A percentile compares a stretch with the other conserved stretches of the same genome.
Evolutionary conservation across 2,113 vertebrate species (phyloP).

Genomic region (Elgaria multicarinata): DNA sequence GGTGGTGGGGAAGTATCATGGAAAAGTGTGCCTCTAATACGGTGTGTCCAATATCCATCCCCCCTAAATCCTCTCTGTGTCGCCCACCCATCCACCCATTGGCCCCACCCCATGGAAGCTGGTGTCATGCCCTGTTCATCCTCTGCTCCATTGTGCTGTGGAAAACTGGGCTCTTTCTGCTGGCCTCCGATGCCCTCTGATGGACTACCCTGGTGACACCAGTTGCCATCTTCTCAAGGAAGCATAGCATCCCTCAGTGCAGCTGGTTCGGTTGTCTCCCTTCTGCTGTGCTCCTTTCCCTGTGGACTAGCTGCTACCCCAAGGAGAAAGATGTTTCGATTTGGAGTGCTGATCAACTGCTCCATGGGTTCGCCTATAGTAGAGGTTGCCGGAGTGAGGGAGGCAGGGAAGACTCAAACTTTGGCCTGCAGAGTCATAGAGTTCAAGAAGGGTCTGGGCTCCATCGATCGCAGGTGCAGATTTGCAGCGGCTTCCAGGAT

Average conservation of each 20-base stretch:
- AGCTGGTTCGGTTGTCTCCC: not conserved
- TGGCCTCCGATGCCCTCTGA: not conserved
- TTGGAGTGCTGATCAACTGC: not conserved
- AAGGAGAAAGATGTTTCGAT: not conserved
- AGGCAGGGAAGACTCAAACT: too few relatives aligned
- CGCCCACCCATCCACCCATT: constrained; percentile 44
- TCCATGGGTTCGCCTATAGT: too few relatives aligned
- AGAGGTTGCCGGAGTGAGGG: not conserved
- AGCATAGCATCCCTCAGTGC: not conserved
- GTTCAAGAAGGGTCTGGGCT: not conserved
- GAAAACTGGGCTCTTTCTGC: not conserved
- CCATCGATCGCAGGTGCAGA: not conserved
- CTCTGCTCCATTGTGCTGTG: not conserved
- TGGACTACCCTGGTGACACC: constrained; percentile 31
- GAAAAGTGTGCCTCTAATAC: constrained; percentile 67
- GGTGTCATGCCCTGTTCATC: constrained; percentile 41
- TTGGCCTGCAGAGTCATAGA: not conserved
- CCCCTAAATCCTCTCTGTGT: not conserved
- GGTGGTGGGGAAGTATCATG: constrained; percentile 19
- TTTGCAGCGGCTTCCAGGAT: not conserved
- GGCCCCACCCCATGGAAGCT: constrained; percentile 11
- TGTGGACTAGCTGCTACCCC: not conserved
- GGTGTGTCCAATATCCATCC: constrained; percentile 36
- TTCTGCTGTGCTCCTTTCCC: not conserved
- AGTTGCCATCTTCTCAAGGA: not conserved